phyloP scores from a whole-genome alignment of 2,113 vertebrate genomes.

The Calypte anna region DNA sequence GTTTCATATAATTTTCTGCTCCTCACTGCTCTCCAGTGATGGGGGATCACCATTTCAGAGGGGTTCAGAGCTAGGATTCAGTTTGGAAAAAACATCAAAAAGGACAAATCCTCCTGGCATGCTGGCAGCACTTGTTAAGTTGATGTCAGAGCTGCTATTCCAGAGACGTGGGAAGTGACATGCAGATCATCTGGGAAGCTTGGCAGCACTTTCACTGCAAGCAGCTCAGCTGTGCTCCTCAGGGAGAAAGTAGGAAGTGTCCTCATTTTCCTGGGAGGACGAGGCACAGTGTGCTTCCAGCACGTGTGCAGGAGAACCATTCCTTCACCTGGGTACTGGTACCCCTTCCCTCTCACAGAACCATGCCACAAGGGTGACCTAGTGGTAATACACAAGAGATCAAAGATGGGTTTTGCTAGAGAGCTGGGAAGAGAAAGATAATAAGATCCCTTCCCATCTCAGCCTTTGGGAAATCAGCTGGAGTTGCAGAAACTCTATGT shows the following conservation, averaged over 20 bases:
- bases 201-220: constrained; percentile 27
- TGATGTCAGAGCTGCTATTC: not conserved
- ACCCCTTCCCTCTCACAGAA: not conserved
- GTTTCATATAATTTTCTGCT: not conserved
- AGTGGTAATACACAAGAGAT: not conserved
- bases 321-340: constrained; percentile 31
- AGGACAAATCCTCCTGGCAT: not conserved
- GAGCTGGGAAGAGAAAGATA: constrained; percentile 1
- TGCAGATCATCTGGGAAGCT: constrained; percentile 27
- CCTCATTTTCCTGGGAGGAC: constrained; percentile 18
- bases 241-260: constrained; percentile 43
- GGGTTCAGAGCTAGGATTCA: not conserved
- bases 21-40: not conserved
- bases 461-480: constrained; percentile 17
- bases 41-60: not conserved
- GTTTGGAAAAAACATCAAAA: not conserved
- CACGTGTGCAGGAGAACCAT: not conserved
- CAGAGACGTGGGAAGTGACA: constrained; percentile 58
- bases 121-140: not conserved
- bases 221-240: constrained; percentile 35
- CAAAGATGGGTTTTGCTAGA: not conserved
- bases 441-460: constrained; percentile 27
- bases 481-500: not conserved
- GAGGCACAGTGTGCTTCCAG: not conserved
- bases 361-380: not conserved